Conservation (phyloP, 1,140 invertebrate species). For the Neomicropteryx cornuta region DNA sequence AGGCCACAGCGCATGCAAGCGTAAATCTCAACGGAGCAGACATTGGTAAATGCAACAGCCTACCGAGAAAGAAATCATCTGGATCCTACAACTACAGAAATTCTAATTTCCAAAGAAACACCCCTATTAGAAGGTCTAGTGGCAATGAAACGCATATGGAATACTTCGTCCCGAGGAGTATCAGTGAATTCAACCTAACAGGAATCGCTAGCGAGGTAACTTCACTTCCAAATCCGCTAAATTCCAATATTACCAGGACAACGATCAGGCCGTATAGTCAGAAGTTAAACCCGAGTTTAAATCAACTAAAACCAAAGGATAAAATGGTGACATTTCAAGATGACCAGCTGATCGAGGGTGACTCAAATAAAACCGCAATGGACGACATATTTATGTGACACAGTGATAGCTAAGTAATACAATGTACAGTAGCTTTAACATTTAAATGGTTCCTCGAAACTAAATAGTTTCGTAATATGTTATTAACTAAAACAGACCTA, state of each 20-base stretch:
- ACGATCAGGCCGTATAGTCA: conserved; percentile 23
- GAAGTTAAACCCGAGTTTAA: too few species aligned
- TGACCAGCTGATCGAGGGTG: conserved; percentile 40
- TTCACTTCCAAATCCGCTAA: conserved; percentile 16
- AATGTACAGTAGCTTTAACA: too few species aligned
- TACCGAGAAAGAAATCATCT: conserved; percentile 46
- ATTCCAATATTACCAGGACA: conserved; percentile 18
- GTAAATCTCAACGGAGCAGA: conserved; percentile 18
- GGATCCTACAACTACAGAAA: conserved; percentile 27
- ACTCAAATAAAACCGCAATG: too few species aligned
- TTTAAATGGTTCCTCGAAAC: too few species aligned
- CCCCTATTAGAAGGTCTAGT: conserved; percentile 50
- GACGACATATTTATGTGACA: too few species aligned
- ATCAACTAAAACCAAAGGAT: conserved; percentile 45
- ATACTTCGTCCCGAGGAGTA: conserved; percentile 70
- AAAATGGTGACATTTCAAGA: conserved; percentile 79
- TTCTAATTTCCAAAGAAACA: conserved; percentile 48
- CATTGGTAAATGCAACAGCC: conserved; percentile 39
- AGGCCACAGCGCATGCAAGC: too few species aligned
- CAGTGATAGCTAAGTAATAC: too few species aligned
- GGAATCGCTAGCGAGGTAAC: conserved; percentile 43
- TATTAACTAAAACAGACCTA: too few species aligned
- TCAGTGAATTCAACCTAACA: conserved; percentile 69
- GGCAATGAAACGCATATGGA: conserved; percentile 56
- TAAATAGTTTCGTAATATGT: too few species aligned